These are phyloP conservation scores for Armadillidium nasatum DNA, from an alignment of 1,140 invertebrate species.

Conservation along the genomic window DNA sequence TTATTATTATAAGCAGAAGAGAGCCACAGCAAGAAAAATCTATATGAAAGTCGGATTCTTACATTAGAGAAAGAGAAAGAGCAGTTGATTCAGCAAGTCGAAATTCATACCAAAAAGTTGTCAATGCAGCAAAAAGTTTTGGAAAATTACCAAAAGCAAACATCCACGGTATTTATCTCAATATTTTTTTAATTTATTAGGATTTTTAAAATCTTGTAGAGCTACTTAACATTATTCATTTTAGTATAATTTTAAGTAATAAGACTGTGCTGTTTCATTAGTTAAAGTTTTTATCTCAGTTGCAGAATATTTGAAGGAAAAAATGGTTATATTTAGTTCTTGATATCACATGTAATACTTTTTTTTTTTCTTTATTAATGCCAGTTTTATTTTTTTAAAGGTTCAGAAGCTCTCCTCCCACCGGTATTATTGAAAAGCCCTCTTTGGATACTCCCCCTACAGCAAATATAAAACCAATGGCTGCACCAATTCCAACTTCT, in stretches of 20 bases:
- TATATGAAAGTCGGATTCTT: background rate
- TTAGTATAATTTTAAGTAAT: too few species aligned
- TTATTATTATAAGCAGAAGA: background rate
- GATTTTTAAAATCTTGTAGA: too few species aligned
- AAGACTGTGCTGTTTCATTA: too few species aligned
- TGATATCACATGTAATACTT: background rate
- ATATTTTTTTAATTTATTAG: too few species aligned
- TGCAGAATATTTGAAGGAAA: too few species aligned
- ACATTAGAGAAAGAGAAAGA: background rate
- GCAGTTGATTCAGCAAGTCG: background rate
- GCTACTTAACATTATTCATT: too few species aligned
- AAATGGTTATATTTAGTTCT: background rate
- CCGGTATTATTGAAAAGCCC: slow-evolving; percentile 61
- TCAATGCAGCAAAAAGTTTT: background rate
- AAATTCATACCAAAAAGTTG: background rate
- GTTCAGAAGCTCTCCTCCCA: slow-evolving; percentile 38
- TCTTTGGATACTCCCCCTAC: slow-evolving; percentile 69
- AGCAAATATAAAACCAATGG: slow-evolving; percentile 91
- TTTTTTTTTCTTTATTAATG: background rate
- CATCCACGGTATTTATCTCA: background rate
- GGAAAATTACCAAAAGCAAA: background rate
- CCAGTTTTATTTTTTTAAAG: slow-evolving; percentile 6
- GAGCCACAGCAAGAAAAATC: background rate
- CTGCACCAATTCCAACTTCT: slow-evolving; percentile 57
- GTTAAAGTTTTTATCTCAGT: too few species aligned